Evolutionary conservation across 2,888 invertebrate species (phyloP).

Genomic region (Agrotis clavis): DNA sequence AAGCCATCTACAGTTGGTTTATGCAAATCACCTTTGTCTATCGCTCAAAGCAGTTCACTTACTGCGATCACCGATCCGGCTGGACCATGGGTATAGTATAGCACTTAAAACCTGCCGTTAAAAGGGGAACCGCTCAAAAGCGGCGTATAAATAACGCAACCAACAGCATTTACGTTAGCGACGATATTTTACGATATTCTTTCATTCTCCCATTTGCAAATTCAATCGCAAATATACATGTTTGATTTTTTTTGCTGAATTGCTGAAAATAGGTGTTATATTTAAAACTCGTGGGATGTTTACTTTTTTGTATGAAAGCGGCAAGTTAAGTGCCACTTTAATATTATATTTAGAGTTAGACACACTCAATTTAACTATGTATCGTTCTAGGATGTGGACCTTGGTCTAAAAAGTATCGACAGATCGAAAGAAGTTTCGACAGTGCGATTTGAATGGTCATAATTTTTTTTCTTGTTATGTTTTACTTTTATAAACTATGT

Average conservation of each 20-base stretch:
- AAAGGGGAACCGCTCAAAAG: slow-evolving; percentile 87
- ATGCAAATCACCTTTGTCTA: slow-evolving; percentile 53
- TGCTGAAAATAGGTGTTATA: slow-evolving; percentile 9
- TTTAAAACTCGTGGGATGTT: not conserved
- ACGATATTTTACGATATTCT: slow-evolving; percentile 86
- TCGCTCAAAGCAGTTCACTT: slow-evolving; percentile 56
- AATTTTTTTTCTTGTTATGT: no score
- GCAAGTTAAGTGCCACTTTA: no score
- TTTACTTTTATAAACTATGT: no score
- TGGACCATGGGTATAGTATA: slow-evolving; percentile 74
- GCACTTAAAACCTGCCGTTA: slow-evolving; percentile 89
- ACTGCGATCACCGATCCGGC: slow-evolving; percentile 44
- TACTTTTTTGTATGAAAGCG: not conserved
- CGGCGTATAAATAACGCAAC: slow-evolving; percentile 87
- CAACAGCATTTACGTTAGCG: slow-evolving; percentile 83
- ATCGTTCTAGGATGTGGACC: no score
- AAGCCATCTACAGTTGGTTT: slow-evolving; percentile 36
- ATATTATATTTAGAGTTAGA: no score
- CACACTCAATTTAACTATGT: no score
- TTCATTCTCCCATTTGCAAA: slow-evolving; percentile 74
- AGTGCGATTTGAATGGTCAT: no score
- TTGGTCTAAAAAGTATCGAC: no score
- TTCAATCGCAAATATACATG: slow-evolving; percentile 58
- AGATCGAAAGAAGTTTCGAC: no score
- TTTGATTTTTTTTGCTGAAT: slow-evolving; percentile 26